These are phyloP conservation scores for Acyrthosiphon pisum DNA, from an alignment of 1,140 invertebrate genomes.

Conservation along the genomic window DNA sequence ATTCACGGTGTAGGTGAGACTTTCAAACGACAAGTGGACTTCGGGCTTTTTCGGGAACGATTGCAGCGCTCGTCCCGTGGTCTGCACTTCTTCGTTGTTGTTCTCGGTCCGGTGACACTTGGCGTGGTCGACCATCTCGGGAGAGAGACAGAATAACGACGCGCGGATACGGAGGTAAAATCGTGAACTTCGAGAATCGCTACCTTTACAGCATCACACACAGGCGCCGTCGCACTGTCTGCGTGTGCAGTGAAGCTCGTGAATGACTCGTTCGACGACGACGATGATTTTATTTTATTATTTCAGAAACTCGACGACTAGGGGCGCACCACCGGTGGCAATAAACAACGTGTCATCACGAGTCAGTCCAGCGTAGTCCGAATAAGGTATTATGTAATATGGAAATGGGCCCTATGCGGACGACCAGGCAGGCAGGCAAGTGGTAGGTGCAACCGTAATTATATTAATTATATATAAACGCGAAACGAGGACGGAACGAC, in stretches of 20 bases:
- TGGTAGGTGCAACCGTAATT: not conserved
- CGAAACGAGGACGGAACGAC: not conserved
- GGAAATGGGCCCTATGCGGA: not conserved
- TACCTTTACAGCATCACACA: not conserved
- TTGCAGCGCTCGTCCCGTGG: not conserved
- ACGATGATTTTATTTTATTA: not conserved
- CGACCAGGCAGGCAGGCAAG: too few species aligned
- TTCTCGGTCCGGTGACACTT: not conserved
- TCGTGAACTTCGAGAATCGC: too few species aligned
- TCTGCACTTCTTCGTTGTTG: not conserved
- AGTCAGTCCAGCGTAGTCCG: not conserved
- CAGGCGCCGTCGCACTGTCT: not conserved
- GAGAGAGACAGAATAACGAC: not conserved
- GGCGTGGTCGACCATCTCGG: not conserved
- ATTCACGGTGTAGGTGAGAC: not conserved
- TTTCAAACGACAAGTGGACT: not conserved
- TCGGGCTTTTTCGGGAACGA: not conserved
- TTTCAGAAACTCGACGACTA: not conserved
- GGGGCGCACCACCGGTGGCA: too few species aligned
- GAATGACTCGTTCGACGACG: not conserved
- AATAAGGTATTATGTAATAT: not conserved
- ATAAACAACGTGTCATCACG: not conserved
- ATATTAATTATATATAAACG: not conserved
- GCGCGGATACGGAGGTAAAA: not conserved
- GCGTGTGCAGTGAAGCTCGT: not conserved